phyloP scores from a whole-genome alignment of 2,113 vertebrate genomes.

The Apodemus sylvaticus region DNA sequence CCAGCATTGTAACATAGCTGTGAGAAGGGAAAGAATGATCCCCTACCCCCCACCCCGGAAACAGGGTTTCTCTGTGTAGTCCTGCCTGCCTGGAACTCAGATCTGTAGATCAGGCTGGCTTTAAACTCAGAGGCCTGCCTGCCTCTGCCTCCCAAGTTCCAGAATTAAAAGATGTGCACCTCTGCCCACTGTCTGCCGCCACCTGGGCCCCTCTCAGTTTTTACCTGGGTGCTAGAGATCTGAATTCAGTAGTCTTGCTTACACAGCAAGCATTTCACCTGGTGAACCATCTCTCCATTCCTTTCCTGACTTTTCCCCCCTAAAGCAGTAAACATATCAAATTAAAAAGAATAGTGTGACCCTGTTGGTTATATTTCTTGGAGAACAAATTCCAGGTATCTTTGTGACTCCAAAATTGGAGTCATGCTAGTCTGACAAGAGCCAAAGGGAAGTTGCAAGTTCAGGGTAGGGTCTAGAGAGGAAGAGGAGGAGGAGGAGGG shows the following conservation, averaged over 20 bases:
- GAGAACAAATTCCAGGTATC: neutral
- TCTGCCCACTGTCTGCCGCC: neutral
- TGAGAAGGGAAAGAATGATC: neutral
- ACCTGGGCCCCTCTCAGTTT: neutral
- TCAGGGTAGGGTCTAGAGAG: neutral
- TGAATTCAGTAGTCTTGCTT: neutral
- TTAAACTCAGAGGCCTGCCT: neutral
- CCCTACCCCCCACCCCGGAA: too few species aligned
- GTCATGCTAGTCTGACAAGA: neutral
- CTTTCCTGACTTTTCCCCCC: neutral
- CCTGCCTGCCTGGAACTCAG: too few species aligned
- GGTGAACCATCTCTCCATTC: neutral
- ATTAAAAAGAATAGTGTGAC: neutral
- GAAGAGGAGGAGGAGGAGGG: too few species aligned
- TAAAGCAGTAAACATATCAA: neutral
- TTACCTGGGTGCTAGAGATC: neutral
- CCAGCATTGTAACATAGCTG: neutral
- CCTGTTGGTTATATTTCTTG: neutral
- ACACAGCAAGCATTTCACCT: too few species aligned
- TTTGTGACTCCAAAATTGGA: neutral
- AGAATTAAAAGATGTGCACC: neutral
- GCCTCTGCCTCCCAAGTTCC: neutral
- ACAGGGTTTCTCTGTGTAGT: too few species aligned
- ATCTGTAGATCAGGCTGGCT: neutral
- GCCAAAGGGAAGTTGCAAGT: neutral